A percentile compares a stretch with the other conserved stretches of the same genome.
These are phyloP conservation scores for Aphaenogaster ashmeadi DNA, from an alignment of 1,140 invertebrate species.

Conservation along the genomic window DNA sequence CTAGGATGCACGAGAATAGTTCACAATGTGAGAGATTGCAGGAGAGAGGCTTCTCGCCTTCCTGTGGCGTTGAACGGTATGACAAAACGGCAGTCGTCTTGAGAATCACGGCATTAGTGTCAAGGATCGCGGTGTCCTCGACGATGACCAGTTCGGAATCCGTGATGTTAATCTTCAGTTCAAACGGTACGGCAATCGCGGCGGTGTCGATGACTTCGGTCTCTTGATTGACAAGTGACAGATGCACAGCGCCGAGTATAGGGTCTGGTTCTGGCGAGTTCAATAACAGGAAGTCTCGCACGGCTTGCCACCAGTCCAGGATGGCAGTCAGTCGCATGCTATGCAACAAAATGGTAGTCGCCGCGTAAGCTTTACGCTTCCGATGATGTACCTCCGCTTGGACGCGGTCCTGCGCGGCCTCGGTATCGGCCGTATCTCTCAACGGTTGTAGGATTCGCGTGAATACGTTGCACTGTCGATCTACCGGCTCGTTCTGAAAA, in stretches of 20 bases:
- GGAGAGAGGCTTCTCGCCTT: constrained; percentile 92
- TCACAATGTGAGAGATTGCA: constrained; percentile 97
- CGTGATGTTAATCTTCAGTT: constrained; percentile 97
- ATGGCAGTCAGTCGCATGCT: constrained; percentile 98
- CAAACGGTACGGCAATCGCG: constrained; percentile 88
- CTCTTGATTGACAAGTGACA: constrained; percentile 58
- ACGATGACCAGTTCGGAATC: constrained; percentile 98
- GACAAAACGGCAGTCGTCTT: constrained; percentile 96
- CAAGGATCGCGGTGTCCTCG: constrained; percentile 95
- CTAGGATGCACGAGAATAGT: constrained; percentile 97
- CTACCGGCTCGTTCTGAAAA: constrained; percentile 90
- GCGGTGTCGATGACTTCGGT: constrained; percentile 32
- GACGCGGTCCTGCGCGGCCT: constrained; percentile 88
- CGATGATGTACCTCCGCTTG: constrained; percentile 94
- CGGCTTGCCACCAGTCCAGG: constrained; percentile 96
- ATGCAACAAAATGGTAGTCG: constrained; percentile 97
- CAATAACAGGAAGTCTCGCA: constrained; percentile 92
- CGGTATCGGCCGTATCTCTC: constrained; percentile 80
- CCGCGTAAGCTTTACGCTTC: constrained; percentile 90
- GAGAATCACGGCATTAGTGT: constrained; percentile 97
- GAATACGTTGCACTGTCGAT: constrained; percentile 94
- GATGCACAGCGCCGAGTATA: constrained; percentile 59
- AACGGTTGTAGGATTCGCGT: constrained; percentile 95
- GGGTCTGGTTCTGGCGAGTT: constrained; percentile 83
- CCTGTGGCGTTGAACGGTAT: constrained; percentile 90